A percentile compares a stretch with the other conserved stretches of the same genome.
Evolutionary conservation across 2,888 invertebrate genomes (phyloP).

Genomic region (Phaonia tiefii): DNA sequence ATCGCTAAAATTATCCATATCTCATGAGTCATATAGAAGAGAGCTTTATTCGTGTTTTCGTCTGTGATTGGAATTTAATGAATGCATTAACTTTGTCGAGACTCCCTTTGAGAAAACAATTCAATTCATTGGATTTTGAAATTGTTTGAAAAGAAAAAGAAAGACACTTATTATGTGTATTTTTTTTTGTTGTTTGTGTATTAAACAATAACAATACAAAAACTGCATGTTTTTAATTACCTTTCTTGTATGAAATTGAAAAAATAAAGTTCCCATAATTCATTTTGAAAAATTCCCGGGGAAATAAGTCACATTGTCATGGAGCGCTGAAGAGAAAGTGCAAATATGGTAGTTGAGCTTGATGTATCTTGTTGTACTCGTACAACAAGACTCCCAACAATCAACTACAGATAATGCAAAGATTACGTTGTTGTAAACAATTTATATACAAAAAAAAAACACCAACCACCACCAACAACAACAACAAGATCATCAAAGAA

Average conservation of each 20-base stretch:
- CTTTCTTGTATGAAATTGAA: slow-evolving; percentile 9
- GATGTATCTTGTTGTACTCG: not conserved
- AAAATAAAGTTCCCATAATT: slow-evolving; percentile 26
- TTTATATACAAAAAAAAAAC: slow-evolving; percentile 1
- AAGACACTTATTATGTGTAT: not conserved
- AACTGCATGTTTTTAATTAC: slow-evolving; percentile 44
- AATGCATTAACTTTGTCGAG: not conserved
- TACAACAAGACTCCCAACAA: not conserved
- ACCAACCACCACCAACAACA: not conserved
- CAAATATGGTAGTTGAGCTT: slow-evolving; percentile 30
- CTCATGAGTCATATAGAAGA: too few relatives aligned
- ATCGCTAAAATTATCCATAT: too few relatives aligned
- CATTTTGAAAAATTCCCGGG: not conserved
- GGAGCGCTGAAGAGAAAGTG: slow-evolving; percentile 49
- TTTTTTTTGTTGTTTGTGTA: not conserved
- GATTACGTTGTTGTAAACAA: slow-evolving; percentile 45
- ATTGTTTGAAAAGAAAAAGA: not conserved
- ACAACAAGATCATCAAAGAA: not conserved
- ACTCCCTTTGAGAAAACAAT: slow-evolving; percentile 3
- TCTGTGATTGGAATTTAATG: too few relatives aligned
- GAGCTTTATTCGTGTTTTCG: too few relatives aligned
- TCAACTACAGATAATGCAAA: slow-evolving; percentile 38
- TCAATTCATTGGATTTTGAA: not conserved
- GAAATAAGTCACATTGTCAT: slow-evolving; percentile 28
- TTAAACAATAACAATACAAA: slow-evolving; percentile 25